Evolutionary conservation across 2,113 vertebrate genomes (phyloP).

Genomic region (Cyanocitta stelleri): DNA sequence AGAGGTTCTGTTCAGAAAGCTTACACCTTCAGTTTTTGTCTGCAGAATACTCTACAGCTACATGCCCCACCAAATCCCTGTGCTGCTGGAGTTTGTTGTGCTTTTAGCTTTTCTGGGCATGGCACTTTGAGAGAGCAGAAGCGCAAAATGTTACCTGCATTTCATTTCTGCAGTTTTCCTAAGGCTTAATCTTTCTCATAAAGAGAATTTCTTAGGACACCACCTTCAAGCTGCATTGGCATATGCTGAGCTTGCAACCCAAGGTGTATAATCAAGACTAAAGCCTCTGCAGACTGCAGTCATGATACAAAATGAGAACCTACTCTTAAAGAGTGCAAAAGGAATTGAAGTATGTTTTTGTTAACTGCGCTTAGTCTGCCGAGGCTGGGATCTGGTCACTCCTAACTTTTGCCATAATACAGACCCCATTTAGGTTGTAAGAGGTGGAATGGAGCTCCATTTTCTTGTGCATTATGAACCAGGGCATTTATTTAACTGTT

Average conservation of each 20-base stretch:
- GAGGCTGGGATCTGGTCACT: background rate
- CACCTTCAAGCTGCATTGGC: background rate
- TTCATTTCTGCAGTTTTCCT: background rate
- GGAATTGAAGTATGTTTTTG: background rate
- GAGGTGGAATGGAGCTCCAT: background rate
- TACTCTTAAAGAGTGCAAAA: background rate
- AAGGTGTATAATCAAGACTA: too few relatives aligned
- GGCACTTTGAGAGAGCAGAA: background rate
- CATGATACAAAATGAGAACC: background rate
- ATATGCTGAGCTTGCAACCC: background rate
- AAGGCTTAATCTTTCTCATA: background rate
- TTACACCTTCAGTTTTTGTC: background rate
- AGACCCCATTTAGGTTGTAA: background rate
- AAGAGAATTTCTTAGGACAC: background rate
- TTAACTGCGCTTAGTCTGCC: background rate
- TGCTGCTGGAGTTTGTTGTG: background rate
- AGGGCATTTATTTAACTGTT: background rate
- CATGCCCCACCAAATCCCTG: rapidly evolving
- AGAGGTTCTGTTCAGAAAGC: background rate
- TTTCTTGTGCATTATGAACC: background rate
- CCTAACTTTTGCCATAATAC: rapidly evolving
- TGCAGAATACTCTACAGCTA: background rate
- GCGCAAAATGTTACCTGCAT: background rate
- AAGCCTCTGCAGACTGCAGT: background rate
- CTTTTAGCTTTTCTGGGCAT: background rate